Base-by-base conservation (phyloP, 1,140 invertebrate genomes). In the Pseudomyrmex concolor region DNA sequence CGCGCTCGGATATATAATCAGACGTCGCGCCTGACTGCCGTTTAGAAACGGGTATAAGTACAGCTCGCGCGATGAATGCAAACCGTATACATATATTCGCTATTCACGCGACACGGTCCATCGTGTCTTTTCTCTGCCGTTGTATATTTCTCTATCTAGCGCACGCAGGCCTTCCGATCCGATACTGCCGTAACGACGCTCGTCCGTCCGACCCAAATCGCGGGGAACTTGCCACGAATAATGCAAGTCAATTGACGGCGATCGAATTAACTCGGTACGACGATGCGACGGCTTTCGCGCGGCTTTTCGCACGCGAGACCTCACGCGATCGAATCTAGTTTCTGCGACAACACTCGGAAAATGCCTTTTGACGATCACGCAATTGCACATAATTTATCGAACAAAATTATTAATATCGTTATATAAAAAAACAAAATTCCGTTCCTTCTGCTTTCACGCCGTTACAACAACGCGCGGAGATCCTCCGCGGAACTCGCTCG, bases 201-300 rank as follows among this genome's bases (percentile, higher is more conserved):
- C 76, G 60, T 66, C 60, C 73, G 66, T 60, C 22, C 76, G 66
- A 80, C 66, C 66, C 54, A 70, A 59, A 80, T 80, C 66, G 74
- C 13, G 34, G 22, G 34, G 63, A 19, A 51, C 64, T 25, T 25
- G 10, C 51, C 10, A 10, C 64, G 34, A 57, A 22, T 25, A 78
- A 70, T 25, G 64, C 76, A 48, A 68, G 54, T 70, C 76, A 78
- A 78, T 78, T 66, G 64, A 59, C 64, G 54, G 10, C 54, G 54
- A 80, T 80, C 66, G 66, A 71, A 80, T 80, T 71, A 80, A 71
- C 70, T 57, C 70, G 51, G 54, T 48, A 17, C 51, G 51, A 19
- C 25, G 25, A 22, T 51, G n/a, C n/a, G 74, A 57, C 22, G 55
- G 13, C 12, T 71, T 48, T 45, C 60, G 12, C 48, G 48, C 34